These are phyloP conservation scores for Dione vanillae DNA, from an alignment of 2,888 invertebrate species.

Conservation along the genomic window DNA sequence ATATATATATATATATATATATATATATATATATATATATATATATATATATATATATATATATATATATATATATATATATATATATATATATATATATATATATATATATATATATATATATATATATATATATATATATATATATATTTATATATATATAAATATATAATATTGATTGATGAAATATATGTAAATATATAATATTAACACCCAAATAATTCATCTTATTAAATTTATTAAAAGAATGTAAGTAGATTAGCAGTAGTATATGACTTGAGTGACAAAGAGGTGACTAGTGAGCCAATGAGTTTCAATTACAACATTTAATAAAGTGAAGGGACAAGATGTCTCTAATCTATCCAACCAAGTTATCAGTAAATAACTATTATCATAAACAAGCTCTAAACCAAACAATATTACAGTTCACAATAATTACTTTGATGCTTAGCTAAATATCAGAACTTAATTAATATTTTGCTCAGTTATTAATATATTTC, in stretches of 20 bases:
- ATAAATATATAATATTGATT: too few species aligned
- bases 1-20: too few species aligned
- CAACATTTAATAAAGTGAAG: conserved; percentile 11
- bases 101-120: too few species aligned
- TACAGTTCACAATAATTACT: conserved; percentile 13
- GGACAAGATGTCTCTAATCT: conserved; percentile 18
- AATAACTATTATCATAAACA: conserved; percentile 29
- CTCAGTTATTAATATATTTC: background rate
- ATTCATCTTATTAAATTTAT: conserved; percentile 38
- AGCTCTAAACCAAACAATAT: conserved; percentile 24
- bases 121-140: too few species aligned
- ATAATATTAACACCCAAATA: conserved; percentile 24
- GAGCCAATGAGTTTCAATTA: conserved; percentile 41
- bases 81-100: too few species aligned
- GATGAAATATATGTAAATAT: too few species aligned
- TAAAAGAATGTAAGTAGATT: conserved; percentile 48
- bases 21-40: too few species aligned
- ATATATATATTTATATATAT: too few species aligned
- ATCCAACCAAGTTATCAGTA: conserved; percentile 26
- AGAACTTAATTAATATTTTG: background rate
- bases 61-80: too few species aligned
- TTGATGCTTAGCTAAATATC: conserved; percentile 3
- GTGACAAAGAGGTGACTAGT: conserved; percentile 45
- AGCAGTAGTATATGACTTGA: conserved; percentile 43
- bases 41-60: too few species aligned